Base-by-base conservation (phyloP, 2,888 invertebrate genomes). In the Peribatodes rhomboidaria region DNA sequence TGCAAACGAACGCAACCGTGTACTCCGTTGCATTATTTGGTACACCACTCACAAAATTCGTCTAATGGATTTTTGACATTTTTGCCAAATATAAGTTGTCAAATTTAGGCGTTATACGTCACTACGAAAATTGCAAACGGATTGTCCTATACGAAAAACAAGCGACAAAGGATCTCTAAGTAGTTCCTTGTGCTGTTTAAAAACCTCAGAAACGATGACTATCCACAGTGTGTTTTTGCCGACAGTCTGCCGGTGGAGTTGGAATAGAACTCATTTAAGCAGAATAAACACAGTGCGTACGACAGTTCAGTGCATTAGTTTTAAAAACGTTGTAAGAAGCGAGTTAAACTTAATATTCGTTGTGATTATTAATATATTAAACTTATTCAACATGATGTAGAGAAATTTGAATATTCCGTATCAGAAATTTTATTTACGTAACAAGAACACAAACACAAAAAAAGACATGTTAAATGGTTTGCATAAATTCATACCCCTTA, bases 281-380 rank as follows among this genome's bases (percentile, higher is more conserved):
- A 18, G 10, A 16, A 18, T 9, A 11, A 3, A 41, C 7, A 13
- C 9, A 46, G 22, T 46, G 46, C 13, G 22, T 46, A 22, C 18
- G 46, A 49, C 47, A 49, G 41, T 52, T 58, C 55, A 56, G 56
- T 61, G 61, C 37, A 9, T 37, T 64, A 56, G 49, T 54, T 41
- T 14, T 55, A 58, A 27, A 55, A 47, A 59, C 54, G 46, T 65
- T 61, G 54, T 33, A 49, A 20, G 31, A 62, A 66, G 49, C 54
- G 58, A 59, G 52, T 42, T 33, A 61, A 64, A 72, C 67, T 74
- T 70, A 69, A 68, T 67, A 69, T 65, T 71, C 68, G 75, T 74
- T 75, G 71, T 77, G 74, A 75, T 74, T 75, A 72, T 73, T 66
- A 47, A 66, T 71, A 68, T 70, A 72, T 65, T 69, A 65, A 64